A percentile compares a stretch with the other conserved stretches of the same genome.
Evolutionary conservation across 2,113 vertebrate species (phyloP).

Genomic region (Tringa solitaria): DNA sequence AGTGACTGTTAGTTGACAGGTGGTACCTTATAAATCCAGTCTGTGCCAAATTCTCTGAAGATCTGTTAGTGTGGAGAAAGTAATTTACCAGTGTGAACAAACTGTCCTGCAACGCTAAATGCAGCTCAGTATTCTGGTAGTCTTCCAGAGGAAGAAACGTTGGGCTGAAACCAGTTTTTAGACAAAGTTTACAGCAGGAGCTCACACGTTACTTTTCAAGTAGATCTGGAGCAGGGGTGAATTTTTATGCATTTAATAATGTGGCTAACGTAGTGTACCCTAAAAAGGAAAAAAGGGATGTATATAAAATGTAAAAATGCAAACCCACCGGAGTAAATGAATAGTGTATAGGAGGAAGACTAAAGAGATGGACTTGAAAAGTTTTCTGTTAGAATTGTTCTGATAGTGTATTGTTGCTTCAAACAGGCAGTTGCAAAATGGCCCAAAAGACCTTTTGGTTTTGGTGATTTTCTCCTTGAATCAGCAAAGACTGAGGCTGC

Average conservation of each 20-base stretch:
- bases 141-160: background rate
- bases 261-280: background rate
- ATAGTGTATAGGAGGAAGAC: background rate
- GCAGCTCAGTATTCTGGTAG: background rate
- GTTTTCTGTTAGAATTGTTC: background rate
- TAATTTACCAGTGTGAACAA: background rate
- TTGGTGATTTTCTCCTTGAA: background rate
- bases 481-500: background rate
- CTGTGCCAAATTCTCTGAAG: conserved; percentile 8
- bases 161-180: background rate
- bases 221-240: background rate
- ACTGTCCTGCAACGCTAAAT: background rate
- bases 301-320: background rate
- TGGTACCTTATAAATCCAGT: conserved; percentile 37
- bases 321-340: background rate
- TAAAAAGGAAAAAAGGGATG: background rate
- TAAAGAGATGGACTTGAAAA: background rate
- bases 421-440: background rate
- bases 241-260: background rate
- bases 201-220: background rate
- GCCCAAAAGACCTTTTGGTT: background rate
- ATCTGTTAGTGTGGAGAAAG: background rate
- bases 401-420: background rate
- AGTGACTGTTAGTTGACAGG: conserved; percentile 29
- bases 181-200: background rate